Conservation (phyloP, 1,140 invertebrate genomes). For the Cydia pomonella region DNA sequence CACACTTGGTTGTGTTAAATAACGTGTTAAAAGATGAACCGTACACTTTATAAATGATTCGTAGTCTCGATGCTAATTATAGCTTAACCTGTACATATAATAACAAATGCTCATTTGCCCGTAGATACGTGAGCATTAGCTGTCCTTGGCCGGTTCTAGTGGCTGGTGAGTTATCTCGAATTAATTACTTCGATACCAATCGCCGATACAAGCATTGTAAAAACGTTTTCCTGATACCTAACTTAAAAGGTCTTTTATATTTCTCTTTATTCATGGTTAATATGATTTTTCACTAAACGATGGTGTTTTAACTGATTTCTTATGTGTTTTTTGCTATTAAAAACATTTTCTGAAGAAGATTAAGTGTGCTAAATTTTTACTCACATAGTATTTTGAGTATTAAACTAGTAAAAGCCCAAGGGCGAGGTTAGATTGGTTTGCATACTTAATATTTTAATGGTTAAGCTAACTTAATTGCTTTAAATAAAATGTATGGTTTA, state of each 20-base stretch:
- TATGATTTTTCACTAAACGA: too few species aligned
- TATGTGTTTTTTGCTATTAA: neutral
- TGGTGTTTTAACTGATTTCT: too few species aligned
- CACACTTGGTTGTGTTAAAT: neutral
- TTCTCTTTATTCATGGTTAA: neutral
- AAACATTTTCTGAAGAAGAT: too few species aligned
- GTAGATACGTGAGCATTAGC: neutral
- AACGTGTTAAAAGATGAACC: neutral
- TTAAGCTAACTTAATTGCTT: too few species aligned
- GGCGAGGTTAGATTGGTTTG: too few species aligned
- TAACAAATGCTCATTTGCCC: neutral
- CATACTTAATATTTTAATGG: too few species aligned
- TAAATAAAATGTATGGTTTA: too few species aligned
- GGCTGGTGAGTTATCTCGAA: neutral
- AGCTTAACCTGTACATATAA: neutral
- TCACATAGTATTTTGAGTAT: too few species aligned
- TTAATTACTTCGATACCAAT: constrained; percentile 26
- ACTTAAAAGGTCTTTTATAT: too few species aligned
- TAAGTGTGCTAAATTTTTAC: too few species aligned
- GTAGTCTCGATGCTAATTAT: neutral
- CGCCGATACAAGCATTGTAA: constrained; percentile 1
- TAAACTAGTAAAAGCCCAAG: too few species aligned
- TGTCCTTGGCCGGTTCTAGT: constrained; percentile 4
- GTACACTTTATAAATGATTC: constrained; percentile 1
- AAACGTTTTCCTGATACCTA: neutral